phyloP scores from a whole-genome alignment of 2,113 vertebrate genomes.

The Poecilia latipinna region DNA sequence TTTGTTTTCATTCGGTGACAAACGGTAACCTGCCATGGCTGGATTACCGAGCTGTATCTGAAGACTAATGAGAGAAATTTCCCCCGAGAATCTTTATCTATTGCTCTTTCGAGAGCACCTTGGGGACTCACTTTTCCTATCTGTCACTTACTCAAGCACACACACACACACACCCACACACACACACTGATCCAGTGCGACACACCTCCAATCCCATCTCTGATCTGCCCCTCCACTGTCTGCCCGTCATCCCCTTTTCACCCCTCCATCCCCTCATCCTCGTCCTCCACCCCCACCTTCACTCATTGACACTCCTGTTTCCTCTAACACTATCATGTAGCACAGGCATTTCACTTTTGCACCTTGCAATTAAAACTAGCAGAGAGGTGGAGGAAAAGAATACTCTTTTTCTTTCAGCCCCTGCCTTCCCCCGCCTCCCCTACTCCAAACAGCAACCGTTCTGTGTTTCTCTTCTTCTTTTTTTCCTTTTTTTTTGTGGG shows the following conservation, averaged over 20 bases:
- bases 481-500: conserved; percentile 52
- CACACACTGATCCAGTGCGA: conserved; percentile 27
- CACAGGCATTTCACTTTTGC: conserved; percentile 96
- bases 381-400: conserved; percentile 78
- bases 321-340: conserved; percentile 89
- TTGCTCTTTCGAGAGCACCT: conserved; percentile 91
- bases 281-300: conserved; percentile 31
- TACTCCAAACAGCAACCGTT: conserved; percentile 50
- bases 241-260: conserved; percentile 78
- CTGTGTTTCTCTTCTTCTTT: conserved; percentile 42
- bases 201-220: conserved; percentile 52
- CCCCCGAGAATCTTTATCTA: conserved; percentile 95
- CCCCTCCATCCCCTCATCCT: conserved; percentile 67
- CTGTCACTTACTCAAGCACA: conserved; percentile 87
- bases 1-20: conserved; percentile 84
- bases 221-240: conserved; percentile 85
- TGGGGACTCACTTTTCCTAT: conserved; percentile 87
- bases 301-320: conserved; percentile 93
- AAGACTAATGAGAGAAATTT: conserved; percentile 98
- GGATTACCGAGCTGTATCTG: conserved; percentile 97
- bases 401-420: conserved; percentile 41
- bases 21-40: conserved; percentile 91
- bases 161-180: conserved; percentile 20
- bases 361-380: conserved; percentile 96
- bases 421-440: neutral